A percentile compares a stretch with the other conserved stretches of the same genome.
phyloP scores from a whole-genome alignment of 2,888 invertebrate genomes.

The Sussaba pulchella region DNA sequence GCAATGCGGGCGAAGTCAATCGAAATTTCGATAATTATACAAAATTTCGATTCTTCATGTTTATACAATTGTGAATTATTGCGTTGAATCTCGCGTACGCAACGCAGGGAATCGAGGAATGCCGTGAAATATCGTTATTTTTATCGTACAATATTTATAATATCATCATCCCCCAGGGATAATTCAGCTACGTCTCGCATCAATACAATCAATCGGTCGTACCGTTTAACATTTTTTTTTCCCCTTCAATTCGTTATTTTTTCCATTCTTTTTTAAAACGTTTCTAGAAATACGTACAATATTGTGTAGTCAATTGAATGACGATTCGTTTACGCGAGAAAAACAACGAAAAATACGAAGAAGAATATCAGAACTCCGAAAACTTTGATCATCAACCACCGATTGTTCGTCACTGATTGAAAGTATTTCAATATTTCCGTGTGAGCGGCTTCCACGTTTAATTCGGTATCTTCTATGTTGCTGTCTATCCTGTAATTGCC shows the following conservation, averaged over 20 bases:
- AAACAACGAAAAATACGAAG: slow-evolving; percentile 99
- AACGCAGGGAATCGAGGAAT: slow-evolving; percentile 58
- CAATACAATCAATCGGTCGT: slow-evolving; percentile 44
- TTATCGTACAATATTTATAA: slow-evolving; percentile 66
- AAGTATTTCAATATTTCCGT: slow-evolving; percentile 99
- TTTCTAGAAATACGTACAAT: slow-evolving; percentile 55
- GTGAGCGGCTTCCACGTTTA: slow-evolving; percentile 99
- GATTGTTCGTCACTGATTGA: slow-evolving; percentile 97
- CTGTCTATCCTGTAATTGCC: slow-evolving; percentile 92
- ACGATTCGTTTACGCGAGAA: slow-evolving; percentile 90
- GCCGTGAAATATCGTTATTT: slow-evolving; percentile 61
- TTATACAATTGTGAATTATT: slow-evolving; percentile 29
- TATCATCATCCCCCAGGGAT: slow-evolving; percentile 59
- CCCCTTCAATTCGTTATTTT: slow-evolving; percentile 28
- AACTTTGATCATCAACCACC: slow-evolving; percentile 99
- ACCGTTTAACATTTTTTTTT: no score
- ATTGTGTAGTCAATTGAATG: slow-evolving; percentile 52
- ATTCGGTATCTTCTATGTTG: slow-evolving; percentile 97
- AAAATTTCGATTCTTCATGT: slow-evolving; percentile 31
- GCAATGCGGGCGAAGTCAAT: slow-evolving; percentile 29
- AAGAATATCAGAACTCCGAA: slow-evolving; percentile 99
- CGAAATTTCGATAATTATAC: slow-evolving; percentile 59
- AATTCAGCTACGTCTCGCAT: slow-evolving; percentile 33
- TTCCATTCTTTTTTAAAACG: slow-evolving; percentile 14
- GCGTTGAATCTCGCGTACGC: slow-evolving; percentile 39